Conservation (phyloP, 2,113 vertebrate genomes). For the Trematocara nigrifrons region DNA sequence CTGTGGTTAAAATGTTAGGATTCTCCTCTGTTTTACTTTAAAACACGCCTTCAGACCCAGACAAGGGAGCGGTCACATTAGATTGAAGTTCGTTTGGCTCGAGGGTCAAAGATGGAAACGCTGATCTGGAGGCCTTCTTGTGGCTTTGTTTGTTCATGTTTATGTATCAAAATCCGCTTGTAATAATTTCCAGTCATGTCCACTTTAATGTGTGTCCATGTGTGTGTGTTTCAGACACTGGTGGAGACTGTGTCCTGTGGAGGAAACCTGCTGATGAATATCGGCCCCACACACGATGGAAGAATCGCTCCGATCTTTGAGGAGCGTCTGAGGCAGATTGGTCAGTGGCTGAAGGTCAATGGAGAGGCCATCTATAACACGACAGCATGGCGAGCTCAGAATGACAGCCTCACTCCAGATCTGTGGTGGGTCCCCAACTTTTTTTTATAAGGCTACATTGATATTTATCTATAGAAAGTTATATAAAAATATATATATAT, state of each 20-base stretch:
- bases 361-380: constrained; percentile 88
- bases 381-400: constrained; percentile 83
- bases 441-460: background rate
- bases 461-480: background rate
- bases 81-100: rapidly evolving
- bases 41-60: background rate
- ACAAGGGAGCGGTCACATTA: rapidly evolving
- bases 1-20: background rate
- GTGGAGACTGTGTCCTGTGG: constrained; percentile 91
- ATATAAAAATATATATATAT: background rate
- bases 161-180: rapidly evolving
- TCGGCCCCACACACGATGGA: constrained; percentile 88
- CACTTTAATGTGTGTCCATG: background rate
- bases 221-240: constrained; percentile 60
- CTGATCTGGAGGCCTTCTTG: background rate
- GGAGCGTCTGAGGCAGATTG: constrained; percentile 88
- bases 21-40: background rate
- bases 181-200: background rate
- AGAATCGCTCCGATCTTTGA: constrained; percentile 83
- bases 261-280: constrained; percentile 92
- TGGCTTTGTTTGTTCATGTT: background rate
- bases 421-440: constrained; percentile 76
- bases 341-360: constrained; percentile 86
- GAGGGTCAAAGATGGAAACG: background rate
- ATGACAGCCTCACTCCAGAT: constrained; percentile 74